Conservation (phyloP, 2,113 vertebrate genomes). For the Pachycephala philippinensis region DNA sequence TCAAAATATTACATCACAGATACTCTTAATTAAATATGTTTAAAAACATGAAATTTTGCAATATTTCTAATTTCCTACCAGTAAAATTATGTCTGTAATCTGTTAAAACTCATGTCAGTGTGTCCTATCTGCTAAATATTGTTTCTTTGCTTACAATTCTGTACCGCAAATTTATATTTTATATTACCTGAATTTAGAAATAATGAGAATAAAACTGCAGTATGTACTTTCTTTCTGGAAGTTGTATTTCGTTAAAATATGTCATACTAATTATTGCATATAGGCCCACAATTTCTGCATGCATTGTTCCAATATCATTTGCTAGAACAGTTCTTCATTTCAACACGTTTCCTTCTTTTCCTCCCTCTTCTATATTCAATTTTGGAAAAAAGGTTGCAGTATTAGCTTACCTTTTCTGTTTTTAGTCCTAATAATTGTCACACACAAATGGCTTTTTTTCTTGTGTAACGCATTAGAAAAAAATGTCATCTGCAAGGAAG, state of each 20-base stretch:
- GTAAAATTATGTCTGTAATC: neutral
- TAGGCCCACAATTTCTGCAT: neutral
- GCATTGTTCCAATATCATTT: neutral
- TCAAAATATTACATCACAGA: neutral
- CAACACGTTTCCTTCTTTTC: neutral
- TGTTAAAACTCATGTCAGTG: neutral
- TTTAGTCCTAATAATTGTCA: neutral
- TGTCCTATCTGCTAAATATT: neutral
- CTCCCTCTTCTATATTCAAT: neutral
- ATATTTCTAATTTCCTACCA: neutral
- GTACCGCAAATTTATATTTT: neutral
- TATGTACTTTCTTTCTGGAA: neutral
- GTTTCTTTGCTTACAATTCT: neutral
- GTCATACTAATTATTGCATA: neutral
- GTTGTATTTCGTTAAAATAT: neutral
- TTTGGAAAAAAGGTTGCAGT: neutral
- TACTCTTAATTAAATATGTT: neutral
- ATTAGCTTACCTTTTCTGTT: neutral
- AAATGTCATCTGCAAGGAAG: neutral
- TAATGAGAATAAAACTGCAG: neutral
- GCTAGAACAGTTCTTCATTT: neutral
- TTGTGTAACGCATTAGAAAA: neutral
- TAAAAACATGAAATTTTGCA: neutral
- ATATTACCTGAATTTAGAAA: neutral
- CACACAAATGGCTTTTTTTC: neutral